phyloP scores from a whole-genome alignment of 2,113 vertebrate species.

The Zosterops hypoxanthus region DNA sequence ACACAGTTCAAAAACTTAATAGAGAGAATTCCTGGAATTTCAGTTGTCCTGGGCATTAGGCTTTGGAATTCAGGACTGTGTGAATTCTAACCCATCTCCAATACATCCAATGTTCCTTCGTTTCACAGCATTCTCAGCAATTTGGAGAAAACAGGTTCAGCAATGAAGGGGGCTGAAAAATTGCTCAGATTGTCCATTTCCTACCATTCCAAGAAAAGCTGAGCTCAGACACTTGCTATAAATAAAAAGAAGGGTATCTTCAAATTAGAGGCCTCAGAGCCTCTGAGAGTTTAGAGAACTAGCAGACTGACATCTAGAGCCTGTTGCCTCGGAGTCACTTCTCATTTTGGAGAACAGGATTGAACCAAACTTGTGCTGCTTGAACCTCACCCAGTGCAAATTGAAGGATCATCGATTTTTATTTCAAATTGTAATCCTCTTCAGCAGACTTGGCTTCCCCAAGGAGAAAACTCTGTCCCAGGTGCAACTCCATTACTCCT shows the following conservation, averaged over 20 bases:
- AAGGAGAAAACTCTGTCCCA: not conserved
- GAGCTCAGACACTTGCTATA: not conserved
- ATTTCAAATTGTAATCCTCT: not conserved
- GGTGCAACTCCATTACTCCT: not conserved
- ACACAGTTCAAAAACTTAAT: not conserved
- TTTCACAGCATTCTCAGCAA: not conserved
- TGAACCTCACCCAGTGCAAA: not conserved
- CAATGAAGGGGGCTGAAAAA: not conserved
- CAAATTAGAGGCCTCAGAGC: not conserved
- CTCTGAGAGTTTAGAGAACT: not conserved
- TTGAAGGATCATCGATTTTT: not conserved
- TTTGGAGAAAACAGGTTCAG: not conserved
- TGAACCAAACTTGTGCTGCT: not conserved
- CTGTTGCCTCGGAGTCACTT: not conserved
- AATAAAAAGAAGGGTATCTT: not conserved
- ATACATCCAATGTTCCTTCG: not conserved
- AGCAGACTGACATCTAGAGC: not conserved
- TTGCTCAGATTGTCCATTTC: not conserved
- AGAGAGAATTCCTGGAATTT: not conserved
- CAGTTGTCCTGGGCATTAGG: not conserved
- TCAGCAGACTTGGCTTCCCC: not conserved
- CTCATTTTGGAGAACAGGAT: not conserved
- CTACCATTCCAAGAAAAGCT: not conserved
- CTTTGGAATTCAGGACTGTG: not conserved
- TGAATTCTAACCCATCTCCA: not conserved